Evolutionary conservation across 2,113 vertebrate species (phyloP), one percentile per base, ranked within the genome.

Genomic region (Furnarius figulus): DNA sequence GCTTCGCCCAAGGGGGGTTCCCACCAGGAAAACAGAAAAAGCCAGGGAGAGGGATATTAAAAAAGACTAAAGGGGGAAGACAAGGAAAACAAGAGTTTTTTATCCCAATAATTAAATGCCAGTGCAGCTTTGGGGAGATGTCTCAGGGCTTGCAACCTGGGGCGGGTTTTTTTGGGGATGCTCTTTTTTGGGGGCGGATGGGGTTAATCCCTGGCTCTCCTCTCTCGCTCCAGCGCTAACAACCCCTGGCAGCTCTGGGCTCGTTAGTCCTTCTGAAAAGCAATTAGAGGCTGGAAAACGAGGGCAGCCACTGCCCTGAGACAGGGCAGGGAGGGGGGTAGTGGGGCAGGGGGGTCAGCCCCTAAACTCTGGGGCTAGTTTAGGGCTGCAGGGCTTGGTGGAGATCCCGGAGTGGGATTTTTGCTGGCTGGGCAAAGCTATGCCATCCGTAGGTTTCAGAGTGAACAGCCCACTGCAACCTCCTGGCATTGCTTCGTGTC

Each of bases 211-310:
- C 30, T 35, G 4, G 23, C 73, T 76, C 61, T 76, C 49, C 85
- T 92, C 88, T 95, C 75, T 76, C 52, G 91, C 70, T 96, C 93
- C 88, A 82, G 33, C n/a, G 58, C 85, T 93, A 95, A 97, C 93
- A 79, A 87, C 84, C 91, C 93, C 95, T 97, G 97, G 93, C 97
- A 97, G 95, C 88, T 91, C 85, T 70, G 37, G 42, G 78, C 84
- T 94, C 70, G 40, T 94, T 97, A 98, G 80, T 62, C 75, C 85
- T n/a, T n/a, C 25, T 1, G 1, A 85, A 95, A 93, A 94, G 91
- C 72, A 97, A 97, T 97, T 96, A 96, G 75, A 78, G 71, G 66
- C 3, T 89, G 71, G 74, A 24, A 81, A 94, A 87, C n/a, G 70
- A 96, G 94, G 94, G 91, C 79, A 89, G 92, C 12, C 30, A 1